Conservation (phyloP, 2,888 invertebrate genomes). For the Ischnura elegans region DNA sequence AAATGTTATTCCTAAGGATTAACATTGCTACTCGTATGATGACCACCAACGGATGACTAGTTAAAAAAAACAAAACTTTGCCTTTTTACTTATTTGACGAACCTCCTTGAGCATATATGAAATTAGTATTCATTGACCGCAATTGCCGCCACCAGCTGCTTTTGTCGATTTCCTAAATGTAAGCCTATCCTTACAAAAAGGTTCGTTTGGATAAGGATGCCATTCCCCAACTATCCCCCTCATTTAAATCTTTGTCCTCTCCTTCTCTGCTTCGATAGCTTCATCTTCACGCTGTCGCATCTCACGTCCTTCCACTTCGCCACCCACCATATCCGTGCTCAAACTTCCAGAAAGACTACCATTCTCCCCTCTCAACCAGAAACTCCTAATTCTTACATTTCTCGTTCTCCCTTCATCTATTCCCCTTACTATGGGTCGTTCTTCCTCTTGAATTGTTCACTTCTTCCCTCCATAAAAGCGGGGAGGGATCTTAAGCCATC, state of each 20-base stretch:
- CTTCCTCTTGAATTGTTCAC: background rate
- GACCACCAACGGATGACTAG: too few species aligned
- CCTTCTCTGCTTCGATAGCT: background rate
- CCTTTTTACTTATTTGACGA: too few species aligned
- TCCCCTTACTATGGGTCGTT: background rate
- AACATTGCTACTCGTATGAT: too few species aligned
- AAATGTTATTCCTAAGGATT: too few species aligned
- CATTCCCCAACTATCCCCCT: background rate
- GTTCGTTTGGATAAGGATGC: too few species aligned
- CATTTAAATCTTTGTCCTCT: background rate
- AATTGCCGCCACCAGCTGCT: too few species aligned
- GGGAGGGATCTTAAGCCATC: background rate
- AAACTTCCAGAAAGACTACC: constrained; percentile 6
- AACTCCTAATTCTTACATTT: constrained; percentile 48
- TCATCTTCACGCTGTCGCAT: background rate
- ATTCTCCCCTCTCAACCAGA: constrained; percentile 34
- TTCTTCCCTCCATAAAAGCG: background rate
- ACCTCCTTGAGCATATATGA: too few species aligned
- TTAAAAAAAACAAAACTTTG: too few species aligned
- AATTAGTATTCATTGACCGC: too few species aligned
- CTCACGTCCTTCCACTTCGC: background rate
- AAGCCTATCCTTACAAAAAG: too few species aligned
- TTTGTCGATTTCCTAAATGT: too few species aligned
- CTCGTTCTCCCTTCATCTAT: background rate
- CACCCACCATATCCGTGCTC: constrained; percentile 28